These are phyloP conservation scores for Urocyon cinereoargenteus DNA, from an alignment of 2,797 vertebrate species.

Conservation along the genomic window DNA sequence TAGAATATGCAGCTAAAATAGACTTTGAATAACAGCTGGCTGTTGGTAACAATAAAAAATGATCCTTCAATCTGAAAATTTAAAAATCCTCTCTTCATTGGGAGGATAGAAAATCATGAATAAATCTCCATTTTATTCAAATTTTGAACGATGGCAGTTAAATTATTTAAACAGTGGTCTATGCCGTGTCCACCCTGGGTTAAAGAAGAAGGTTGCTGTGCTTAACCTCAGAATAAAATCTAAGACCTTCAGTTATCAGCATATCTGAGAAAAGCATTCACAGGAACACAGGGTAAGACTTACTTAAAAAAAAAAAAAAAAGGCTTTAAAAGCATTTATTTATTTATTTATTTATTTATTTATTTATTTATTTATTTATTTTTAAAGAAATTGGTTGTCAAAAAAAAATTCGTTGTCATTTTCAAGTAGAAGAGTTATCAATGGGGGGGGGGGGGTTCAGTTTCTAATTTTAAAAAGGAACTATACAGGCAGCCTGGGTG, in stretches of 20 bases:
- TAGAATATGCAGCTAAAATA: background rate
- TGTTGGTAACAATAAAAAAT: background rate
- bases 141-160: background rate
- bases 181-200: background rate
- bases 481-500: background rate
- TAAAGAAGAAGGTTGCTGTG: background rate
- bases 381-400: background rate
- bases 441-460: background rate
- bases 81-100: background rate
- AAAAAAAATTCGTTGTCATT: slow-evolving; percentile 9
- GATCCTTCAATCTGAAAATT: background rate
- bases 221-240: slow-evolving; percentile 34
- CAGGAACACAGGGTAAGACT: background rate
- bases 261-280: background rate
- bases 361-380: background rate
- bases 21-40: background rate
- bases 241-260: background rate
- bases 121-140: background rate
- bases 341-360: background rate
- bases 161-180: slow-evolving; percentile 9
- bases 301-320: background rate
- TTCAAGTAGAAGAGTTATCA: background rate
- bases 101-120: background rate
- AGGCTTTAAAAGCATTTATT: background rate
- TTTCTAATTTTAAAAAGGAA: slow-evolving; percentile 13